Percentiles rank a stretch among this genome's conserved stretches.
Conservation (phyloP, 2,888 invertebrate species). For the Cryptocephalus moraei region DNA sequence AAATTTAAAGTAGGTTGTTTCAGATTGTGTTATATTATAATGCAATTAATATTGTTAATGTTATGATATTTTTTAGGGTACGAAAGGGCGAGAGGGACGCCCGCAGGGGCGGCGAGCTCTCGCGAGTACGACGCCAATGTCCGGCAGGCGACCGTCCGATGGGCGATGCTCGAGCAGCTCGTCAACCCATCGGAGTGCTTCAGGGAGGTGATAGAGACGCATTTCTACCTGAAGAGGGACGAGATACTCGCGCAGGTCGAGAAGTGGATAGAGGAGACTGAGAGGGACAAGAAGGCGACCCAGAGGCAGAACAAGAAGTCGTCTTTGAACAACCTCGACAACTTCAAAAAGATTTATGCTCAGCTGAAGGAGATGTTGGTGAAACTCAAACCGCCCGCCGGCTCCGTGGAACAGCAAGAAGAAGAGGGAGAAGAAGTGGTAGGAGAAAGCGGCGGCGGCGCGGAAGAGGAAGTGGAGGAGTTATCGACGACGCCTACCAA, state of each 20-base stretch:
- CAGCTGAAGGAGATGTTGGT: constrained; percentile 78
- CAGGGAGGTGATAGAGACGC: constrained; percentile 84
- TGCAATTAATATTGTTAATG: too few relatives aligned
- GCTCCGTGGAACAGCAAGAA: constrained; percentile 30
- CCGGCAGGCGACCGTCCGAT: constrained; percentile 86
- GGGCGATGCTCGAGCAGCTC: constrained; percentile 94
- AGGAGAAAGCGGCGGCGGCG: too few relatives aligned
- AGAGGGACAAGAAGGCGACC: constrained; percentile 61
- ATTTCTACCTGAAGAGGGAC: constrained; percentile 89
- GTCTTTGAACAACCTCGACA: constrained; percentile 31
- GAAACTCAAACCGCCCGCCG: constrained; percentile 70
- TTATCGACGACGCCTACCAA: constrained; percentile 24
- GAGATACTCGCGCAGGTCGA: constrained; percentile 85
- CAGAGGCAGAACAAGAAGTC: constrained; percentile 41
- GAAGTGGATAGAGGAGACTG: constrained; percentile 82
- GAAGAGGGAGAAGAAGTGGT: too few relatives aligned
- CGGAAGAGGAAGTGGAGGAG: constrained; percentile 19
- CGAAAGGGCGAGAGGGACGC: constrained; percentile 76
- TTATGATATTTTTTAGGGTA: constrained; percentile 36
- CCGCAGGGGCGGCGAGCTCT: constrained; percentile 79
- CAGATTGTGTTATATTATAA: too few relatives aligned
- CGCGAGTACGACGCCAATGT: constrained; percentile 93
- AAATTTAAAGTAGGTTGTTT: too few relatives aligned
- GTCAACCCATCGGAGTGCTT: constrained; percentile 85
- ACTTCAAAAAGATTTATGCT: constrained; percentile 35